Evolutionary conservation across 2,797 vertebrate species (phyloP).

Genomic region (Simalia tracyae): DNA sequence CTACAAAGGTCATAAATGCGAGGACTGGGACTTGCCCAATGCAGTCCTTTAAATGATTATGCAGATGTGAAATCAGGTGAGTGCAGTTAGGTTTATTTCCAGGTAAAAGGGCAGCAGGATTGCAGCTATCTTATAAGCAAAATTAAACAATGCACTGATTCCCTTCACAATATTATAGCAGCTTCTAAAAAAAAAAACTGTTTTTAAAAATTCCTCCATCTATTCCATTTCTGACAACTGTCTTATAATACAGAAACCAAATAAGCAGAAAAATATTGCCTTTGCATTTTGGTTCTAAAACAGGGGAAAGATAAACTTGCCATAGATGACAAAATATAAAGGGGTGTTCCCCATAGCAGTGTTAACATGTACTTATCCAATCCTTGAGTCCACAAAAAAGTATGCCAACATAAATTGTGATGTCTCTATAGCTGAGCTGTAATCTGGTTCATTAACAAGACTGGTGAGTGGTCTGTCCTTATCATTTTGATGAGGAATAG

Average conservation of each 20-base stretch:
- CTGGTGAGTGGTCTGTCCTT: background rate
- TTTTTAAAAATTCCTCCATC: background rate
- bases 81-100: background rate
- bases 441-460: background rate
- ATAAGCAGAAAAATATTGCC: background rate
- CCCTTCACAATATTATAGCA: background rate
- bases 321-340: background rate
- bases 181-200: background rate
- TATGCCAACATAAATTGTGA: background rate
- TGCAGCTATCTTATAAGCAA: background rate
- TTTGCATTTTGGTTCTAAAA: background rate
- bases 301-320: background rate
- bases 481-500: background rate
- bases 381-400: background rate
- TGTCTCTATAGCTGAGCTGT: background rate
- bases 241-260: background rate
- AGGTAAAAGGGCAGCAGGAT: background rate
- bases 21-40: background rate
- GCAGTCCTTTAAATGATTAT: background rate
- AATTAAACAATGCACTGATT: background rate
- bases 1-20: background rate
- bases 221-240: background rate
- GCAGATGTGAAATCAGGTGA: background rate
- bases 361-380: background rate
- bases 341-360: background rate